These are phyloP conservation scores for Philantomba maxwellii DNA, from an alignment of 2,113 vertebrate species.

Conservation along the genomic window DNA sequence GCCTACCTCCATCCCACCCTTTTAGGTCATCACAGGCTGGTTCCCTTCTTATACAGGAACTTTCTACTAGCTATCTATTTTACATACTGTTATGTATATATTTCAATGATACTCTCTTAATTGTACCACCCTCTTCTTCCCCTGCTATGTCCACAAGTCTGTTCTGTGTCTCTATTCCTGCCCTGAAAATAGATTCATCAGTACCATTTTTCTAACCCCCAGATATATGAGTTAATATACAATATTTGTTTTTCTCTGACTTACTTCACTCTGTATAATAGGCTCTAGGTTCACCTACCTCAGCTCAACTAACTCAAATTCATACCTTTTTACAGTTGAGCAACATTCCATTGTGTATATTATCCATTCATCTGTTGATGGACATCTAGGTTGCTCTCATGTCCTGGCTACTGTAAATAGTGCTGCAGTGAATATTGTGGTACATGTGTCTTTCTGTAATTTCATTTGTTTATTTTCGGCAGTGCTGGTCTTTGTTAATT, in stretches of 20 bases:
- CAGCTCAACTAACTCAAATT: not conserved
- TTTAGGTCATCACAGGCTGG: not conserved
- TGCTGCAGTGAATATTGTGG: not conserved
- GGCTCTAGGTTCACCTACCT: not conserved
- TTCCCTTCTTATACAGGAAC: not conserved
- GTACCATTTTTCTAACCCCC: not conserved
- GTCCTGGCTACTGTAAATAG: not conserved
- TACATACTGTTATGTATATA: not conserved
- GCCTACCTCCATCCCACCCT: not conserved
- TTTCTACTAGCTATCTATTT: not conserved
- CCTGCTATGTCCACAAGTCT: not conserved
- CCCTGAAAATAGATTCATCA: not conserved
- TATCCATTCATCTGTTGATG: not conserved
- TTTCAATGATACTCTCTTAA: not conserved
- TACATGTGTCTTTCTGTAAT: not conserved
- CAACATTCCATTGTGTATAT: not conserved
- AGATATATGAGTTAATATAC: not conserved
- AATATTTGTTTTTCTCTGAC: not conserved
- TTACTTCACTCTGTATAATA: not conserved
- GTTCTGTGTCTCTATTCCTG: not conserved
- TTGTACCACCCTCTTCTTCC: not conserved
- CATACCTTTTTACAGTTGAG: not conserved
- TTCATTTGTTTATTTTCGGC: not conserved
- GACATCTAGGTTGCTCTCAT: not conserved
- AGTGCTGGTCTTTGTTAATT: not conserved